These are phyloP conservation scores for Trisateles emortualis DNA, from an alignment of 2,888 invertebrate species.

Conservation along the genomic window DNA sequence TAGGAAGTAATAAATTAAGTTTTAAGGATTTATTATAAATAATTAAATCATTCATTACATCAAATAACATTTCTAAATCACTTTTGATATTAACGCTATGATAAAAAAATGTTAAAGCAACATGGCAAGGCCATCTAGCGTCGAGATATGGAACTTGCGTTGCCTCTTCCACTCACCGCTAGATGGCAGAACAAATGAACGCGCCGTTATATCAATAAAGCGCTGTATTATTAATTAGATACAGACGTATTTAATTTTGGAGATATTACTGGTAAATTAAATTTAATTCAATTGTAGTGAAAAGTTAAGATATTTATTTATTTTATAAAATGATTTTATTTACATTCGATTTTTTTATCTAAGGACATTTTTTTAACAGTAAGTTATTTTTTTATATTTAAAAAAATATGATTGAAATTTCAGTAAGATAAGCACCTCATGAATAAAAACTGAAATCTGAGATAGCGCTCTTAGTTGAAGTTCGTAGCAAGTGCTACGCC, in stretches of 20 bases:
- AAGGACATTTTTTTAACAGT: too few species aligned
- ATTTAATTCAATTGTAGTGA: too few species aligned
- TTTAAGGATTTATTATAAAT: too few species aligned
- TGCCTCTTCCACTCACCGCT: constrained; percentile 62
- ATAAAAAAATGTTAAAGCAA: constrained; percentile 3
- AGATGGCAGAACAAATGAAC: constrained; percentile 61
- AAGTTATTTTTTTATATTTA: background rate
- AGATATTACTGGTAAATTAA: too few species aligned
- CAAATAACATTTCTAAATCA: background rate
- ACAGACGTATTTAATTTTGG: too few species aligned
- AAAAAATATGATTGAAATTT: background rate
- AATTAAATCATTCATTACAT: too few species aligned
- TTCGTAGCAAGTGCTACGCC: constrained; percentile 58
- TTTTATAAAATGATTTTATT: too few species aligned
- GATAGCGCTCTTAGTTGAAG: constrained; percentile 9
- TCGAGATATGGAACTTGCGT: constrained; percentile 48
- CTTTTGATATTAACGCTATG: too few species aligned
- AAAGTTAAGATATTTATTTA: too few species aligned
- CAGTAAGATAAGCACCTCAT: background rate
- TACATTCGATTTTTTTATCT: too few species aligned
- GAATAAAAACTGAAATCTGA: constrained; percentile 6
- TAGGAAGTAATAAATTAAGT: too few species aligned
- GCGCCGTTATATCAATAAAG: background rate
- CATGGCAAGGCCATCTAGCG: constrained; percentile 64
- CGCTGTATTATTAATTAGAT: background rate